Evolutionary conservation across 2,113 vertebrate genomes (phyloP).

Genomic region (Thryonomys swinderianus): DNA sequence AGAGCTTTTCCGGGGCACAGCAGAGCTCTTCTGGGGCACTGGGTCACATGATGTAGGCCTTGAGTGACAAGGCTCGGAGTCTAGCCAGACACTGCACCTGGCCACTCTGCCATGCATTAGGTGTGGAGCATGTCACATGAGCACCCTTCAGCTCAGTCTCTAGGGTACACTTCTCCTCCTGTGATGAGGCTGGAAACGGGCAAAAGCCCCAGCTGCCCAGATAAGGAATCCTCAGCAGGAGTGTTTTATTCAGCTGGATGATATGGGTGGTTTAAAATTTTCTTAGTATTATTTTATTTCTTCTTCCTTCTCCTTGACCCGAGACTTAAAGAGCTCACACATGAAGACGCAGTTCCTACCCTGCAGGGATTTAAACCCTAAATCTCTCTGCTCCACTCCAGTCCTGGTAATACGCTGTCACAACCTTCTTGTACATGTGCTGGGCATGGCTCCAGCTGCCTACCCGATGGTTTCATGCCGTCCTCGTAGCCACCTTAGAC

Average conservation of each 20-base stretch:
- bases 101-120: rapidly evolving
- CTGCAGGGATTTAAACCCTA: background rate
- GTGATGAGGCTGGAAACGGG: no score
- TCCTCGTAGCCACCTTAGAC: background rate
- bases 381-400: background rate
- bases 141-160: background rate
- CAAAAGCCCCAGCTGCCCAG: background rate
- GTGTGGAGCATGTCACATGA: rapidly evolving
- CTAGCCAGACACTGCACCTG: background rate
- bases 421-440: background rate
- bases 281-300: slow-evolving; percentile 15
- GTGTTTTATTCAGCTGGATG: background rate
- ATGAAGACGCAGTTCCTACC: background rate
- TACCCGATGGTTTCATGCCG: background rate
- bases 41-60: rapidly evolving
- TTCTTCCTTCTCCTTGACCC: background rate
- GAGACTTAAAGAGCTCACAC: background rate
- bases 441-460: background rate
- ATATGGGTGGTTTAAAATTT: background rate
- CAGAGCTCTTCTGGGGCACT: no score
- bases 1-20: no score
- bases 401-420: background rate
- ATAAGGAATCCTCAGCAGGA: background rate
- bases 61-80: background rate
- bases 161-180: background rate